Evolutionary conservation across 2,113 vertebrate genomes (phyloP), one percentile per base, ranked within the genome.

Genomic region (Lophius piscatorius): DNA sequence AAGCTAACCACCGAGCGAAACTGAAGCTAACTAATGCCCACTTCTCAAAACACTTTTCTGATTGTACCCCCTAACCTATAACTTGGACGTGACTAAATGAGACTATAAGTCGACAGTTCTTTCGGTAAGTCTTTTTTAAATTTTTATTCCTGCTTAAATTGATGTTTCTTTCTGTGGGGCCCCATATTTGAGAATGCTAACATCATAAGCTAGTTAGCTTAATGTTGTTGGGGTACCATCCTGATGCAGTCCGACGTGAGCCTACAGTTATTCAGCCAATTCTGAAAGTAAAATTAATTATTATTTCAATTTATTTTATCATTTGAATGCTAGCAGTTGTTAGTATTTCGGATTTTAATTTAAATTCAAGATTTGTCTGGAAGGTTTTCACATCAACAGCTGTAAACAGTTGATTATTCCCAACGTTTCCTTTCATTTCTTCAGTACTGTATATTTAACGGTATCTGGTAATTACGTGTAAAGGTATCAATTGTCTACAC

Each of bases 121-220:
- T 49, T 2, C 35, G 82, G 87, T 89, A 50, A 82, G 85, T 76
- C 5, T 78, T 48, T 64, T 41, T 21, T 21, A 2, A 5, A 10
- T 31, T 14, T 20, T 41, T 78, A 80, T 79, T 35, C 69, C 70
- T 60, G 47, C 16, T 9, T 10, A 31, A 73, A 21, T 70, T 63
- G 2, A 18, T 34, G 18, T 12, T 22, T 42, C 7, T 33, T 10
- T 39, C 2, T 47, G 31, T 4, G 58, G 70, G 71, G 72, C 38
- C 63, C 58, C 52, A n/a, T n/a, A n/a, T 2, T 1, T 16, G 35
- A 45, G 10, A 40, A 81, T 80, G 85, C 80, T 89, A 87, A 61
- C 76, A 13, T 7, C 4, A 0, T n/a, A 2, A 89, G 67, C 79
- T 12, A 21, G 41, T 22, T 20, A 55, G 63, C 47, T 38, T 3